A percentile compares a stretch with the other conserved stretches of the same genome.
Evolutionary conservation across 2,113 vertebrate species (phyloP).

Genomic region (cat (Felis catus)): DNA sequence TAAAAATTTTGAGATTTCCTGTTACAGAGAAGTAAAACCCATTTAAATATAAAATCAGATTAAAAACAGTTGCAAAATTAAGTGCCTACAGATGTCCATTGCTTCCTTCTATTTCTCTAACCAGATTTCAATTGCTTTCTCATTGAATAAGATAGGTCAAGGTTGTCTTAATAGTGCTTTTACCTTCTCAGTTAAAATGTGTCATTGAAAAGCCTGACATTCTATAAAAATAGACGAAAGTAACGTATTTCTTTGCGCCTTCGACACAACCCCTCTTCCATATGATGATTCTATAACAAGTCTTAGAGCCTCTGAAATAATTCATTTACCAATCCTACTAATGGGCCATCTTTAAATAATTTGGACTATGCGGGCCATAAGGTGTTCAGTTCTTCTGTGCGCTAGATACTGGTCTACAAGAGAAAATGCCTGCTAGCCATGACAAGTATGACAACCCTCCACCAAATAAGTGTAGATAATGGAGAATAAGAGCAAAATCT

Average conservation of each 20-base stretch:
- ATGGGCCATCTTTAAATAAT: not conserved
- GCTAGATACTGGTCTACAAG: not conserved
- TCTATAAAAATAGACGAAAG: not conserved
- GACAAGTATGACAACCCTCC: not conserved
- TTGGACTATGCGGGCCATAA: not conserved
- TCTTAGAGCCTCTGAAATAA: not conserved
- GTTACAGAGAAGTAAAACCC: not conserved
- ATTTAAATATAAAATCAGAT: conserved; percentile 20
- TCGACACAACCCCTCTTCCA: not conserved
- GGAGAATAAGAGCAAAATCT: not conserved
- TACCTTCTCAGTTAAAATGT: conserved; percentile 7
- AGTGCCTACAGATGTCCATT: not conserved
- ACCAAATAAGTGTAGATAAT: not conserved
- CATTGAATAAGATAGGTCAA: not conserved
- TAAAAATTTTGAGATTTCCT: not conserved
- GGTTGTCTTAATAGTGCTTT: not conserved
- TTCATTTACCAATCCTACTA: not conserved
- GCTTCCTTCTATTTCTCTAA: not conserved
- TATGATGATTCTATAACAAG: not conserved
- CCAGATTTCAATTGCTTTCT: not conserved
- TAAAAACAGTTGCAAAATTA: conserved; percentile 41
- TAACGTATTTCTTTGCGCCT: not conserved
- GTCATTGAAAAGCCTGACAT: not conserved
- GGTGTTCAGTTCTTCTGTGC: not conserved
- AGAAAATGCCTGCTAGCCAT: not conserved